Base-by-base conservation (phyloP, 1,140 invertebrate species). In the Pseudomyrmex flavicornis region DNA sequence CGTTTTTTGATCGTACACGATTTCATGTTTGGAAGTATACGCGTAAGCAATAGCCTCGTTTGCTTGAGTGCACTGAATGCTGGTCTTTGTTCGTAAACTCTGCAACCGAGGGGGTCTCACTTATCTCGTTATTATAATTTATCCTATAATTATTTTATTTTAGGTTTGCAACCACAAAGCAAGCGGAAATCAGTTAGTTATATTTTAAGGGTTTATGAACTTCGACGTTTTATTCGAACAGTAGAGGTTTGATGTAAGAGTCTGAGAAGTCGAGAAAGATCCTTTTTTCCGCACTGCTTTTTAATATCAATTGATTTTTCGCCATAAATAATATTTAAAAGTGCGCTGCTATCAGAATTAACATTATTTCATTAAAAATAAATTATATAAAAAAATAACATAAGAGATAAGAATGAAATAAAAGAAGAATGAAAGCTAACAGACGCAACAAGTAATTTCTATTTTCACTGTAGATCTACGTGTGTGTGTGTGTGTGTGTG, bases 381-480 rank as follows among this genome's bases (percentile, higher is more conserved):
- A 35, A 5, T 35, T 35, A 35, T 35, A 35, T 35, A 4, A 35
- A 35, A 35, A 35, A 35, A 35, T 52, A 52, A 52, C 3, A 12
- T 52, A 12, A 52, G 1, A 52, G 2, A 7, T 52, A 52, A 26
- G 44, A 15, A 26, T 70, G 20, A 70, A 26, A 76, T 7, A 4
- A 35, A 10, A 50, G 10, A 22, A 79, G n/a, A 20, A 65, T 17
- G 56, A 12, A 44, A 35, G 20, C 44, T 84, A 75, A 59, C 63
- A 85, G 44, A 72, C 63, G 88, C 89, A 90, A 90, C 88, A 90
- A 86, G 89, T 58, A 79, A 88, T 86, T 52, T 61, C 20, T 26
- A 26, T 89, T 85, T 75, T 84, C 73, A 50, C 46, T 46, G 3
- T 48, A 48, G 22, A 63, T 62, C 50, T 66, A 48, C 15, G 12